Evolutionary conservation across 2,113 vertebrate species (phyloP), one percentile per base, ranked within the genome.

Genomic region (Mixornis gularis): DNA sequence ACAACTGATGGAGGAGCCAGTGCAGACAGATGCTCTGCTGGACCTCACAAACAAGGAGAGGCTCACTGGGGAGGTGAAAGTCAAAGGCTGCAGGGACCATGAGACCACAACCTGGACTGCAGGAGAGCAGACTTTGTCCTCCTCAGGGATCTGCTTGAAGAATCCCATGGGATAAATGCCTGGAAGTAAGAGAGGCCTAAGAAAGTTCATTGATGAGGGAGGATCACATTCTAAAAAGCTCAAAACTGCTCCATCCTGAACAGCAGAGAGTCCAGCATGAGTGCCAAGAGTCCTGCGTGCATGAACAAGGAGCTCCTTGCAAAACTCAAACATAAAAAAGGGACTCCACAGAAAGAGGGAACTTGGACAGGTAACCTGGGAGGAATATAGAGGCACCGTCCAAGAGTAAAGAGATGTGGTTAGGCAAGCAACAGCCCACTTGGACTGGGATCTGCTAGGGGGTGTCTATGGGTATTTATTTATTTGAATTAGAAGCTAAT

Each of bases 121-220:
- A 55, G 34, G 13, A 78, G 18, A 68, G 21, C 40, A 68, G 32
- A 26, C 16, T 55, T 77, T 17, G 9, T 20, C 40, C 16, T 82
- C 26, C 48, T 48, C 58, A 68, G 24, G 29, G 13, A 53, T 66
- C 41, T 79, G 34, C 26, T 18, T 66, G 48, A 69, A 52, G 15
- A 69, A 34, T 70, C 21, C 34, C 85, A 79, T 0, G 0, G 16
- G 20, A 24, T 43, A 64, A 80, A 36, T 6, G 7, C 18, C 56
- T 58, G 38, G 15, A 79, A 84, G 15, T 8, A 38, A 69, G 7
- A 70, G 13, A 58, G 12, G 24, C 34, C 22, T 29, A 38, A 59
- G 46, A 38, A 74, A 51, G 26, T 18, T 74, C 12, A 12, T 49
- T 79, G 32, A 7, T 62, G 36, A 3, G 6, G 24, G 53, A 49